Conservation (phyloP, 2,113 vertebrate species). For the Reinhardtius hippoglossoides region DNA sequence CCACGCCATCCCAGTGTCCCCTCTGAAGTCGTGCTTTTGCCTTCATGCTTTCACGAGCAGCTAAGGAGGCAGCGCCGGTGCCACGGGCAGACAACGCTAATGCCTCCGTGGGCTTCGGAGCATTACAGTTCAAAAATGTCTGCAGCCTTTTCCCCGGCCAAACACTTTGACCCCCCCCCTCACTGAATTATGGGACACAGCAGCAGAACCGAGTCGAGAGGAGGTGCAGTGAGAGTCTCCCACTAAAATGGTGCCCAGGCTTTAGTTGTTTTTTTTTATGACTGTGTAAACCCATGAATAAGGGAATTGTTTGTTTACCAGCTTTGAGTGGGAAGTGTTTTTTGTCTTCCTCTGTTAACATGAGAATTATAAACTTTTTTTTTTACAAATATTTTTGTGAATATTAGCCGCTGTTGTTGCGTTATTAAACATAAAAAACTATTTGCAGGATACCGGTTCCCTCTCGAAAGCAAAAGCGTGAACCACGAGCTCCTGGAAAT, state of each 20-base stretch:
- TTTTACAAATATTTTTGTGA: no score
- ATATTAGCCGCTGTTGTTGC: no score
- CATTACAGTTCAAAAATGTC: conserved; percentile 63
- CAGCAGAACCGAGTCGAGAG: conserved; percentile 34
- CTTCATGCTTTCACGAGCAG: conserved; percentile 62
- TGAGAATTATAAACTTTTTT: no score
- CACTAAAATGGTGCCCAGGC: conserved; percentile 19
- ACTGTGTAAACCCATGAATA: not conserved
- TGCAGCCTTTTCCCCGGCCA: conserved; percentile 40
- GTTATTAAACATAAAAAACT: not conserved
- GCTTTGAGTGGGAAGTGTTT: not conserved
- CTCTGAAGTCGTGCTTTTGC: conserved; percentile 54
- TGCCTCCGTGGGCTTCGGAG: conserved; percentile 59
- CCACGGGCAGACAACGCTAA: conserved; percentile 65
- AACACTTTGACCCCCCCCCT: conserved; percentile 67
- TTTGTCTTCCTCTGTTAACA: no score
- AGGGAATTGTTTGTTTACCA: not conserved
- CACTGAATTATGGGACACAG: not conserved
- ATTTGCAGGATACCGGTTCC: not conserved
- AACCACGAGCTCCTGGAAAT: conserved; percentile 5
- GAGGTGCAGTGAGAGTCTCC: conserved; percentile 15
- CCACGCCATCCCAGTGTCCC: conserved; percentile 21
- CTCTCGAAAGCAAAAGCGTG: not conserved
- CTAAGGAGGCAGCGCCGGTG: conserved; percentile 59
- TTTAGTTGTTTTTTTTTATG: conserved; percentile 16